Conservation (phyloP, 2,113 vertebrate genomes). For the Pelodiscus sinensis region DNA sequence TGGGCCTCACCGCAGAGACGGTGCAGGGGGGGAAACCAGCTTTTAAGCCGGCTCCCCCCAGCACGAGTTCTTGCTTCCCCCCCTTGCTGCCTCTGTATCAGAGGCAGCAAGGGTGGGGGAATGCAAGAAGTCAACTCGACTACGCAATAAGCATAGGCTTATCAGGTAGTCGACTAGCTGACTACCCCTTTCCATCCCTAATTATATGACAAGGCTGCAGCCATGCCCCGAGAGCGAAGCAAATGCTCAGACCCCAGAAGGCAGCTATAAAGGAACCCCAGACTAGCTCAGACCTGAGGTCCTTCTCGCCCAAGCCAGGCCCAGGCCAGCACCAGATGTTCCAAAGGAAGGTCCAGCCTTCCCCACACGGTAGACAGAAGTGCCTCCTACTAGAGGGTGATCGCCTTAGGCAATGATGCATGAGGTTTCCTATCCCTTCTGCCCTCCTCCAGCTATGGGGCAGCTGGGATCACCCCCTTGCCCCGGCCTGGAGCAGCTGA, state of each 20-base stretch:
- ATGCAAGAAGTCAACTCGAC: too few species aligned
- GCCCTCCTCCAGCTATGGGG: background rate
- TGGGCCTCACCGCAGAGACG: too few species aligned
- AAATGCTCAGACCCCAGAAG: background rate
- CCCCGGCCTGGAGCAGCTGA: background rate
- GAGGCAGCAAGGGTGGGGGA: too few species aligned
- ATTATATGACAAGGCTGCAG: background rate
- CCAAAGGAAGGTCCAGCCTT: background rate
- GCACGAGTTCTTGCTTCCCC: too few species aligned
- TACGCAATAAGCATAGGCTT: too few species aligned
- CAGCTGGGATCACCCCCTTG: background rate
- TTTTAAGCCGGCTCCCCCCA: too few species aligned
- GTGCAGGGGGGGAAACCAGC: too few species aligned
- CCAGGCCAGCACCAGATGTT: background rate
- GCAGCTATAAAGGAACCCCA: background rate
- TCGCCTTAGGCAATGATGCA: background rate
- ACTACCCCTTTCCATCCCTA: too few species aligned
- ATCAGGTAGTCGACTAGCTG: too few species aligned
- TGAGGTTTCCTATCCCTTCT: background rate
- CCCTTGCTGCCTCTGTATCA: too few species aligned
- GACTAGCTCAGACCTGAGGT: background rate
- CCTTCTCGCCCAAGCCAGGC: too few species aligned
- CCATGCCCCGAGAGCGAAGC: background rate
- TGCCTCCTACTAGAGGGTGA: background rate
- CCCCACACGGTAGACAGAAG: background rate